Conservation (phyloP, 2,113 vertebrate species). For the Dolichotis patagonum region DNA sequence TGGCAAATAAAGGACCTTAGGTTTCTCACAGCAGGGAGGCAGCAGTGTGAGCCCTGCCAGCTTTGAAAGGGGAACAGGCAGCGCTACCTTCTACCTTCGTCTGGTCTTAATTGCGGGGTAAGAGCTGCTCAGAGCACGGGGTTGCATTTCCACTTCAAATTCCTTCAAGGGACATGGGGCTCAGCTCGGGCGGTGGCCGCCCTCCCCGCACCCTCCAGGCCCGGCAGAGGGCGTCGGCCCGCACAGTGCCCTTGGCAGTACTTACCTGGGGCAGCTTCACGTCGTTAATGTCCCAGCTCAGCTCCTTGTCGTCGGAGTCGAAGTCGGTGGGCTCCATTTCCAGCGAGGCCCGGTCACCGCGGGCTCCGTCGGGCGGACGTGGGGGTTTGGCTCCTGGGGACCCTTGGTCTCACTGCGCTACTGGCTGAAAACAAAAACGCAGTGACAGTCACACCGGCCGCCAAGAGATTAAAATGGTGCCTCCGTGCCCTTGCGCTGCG, state of each 20-base stretch:
- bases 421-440: constrained; percentile 65
- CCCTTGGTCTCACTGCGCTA: constrained; percentile 67
- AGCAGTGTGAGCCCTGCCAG: not conserved
- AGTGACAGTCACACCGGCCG: constrained; percentile 77
- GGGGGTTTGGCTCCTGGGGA: constrained; percentile 44
- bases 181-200: not conserved
- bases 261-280: constrained; percentile 90
- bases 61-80: not conserved
- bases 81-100: not conserved
- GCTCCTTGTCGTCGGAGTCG: constrained; percentile 71
- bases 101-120: not conserved
- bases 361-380: constrained; percentile 25
- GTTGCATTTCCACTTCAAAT: not conserved
- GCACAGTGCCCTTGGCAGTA: not conserved
- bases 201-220: not conserved
- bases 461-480: constrained; percentile 84
- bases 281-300: constrained; percentile 91
- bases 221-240: not conserved
- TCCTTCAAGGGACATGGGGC: not conserved
- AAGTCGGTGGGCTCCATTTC: constrained; percentile 76
- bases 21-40: not conserved
- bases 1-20: not conserved
- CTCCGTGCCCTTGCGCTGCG: constrained; percentile 84
- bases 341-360: constrained; percentile 27
- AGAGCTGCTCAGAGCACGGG: not conserved